A percentile compares a stretch with the other conserved stretches of the same genome.
phyloP scores from a whole-genome alignment of 2,797 vertebrate species.

The Lutjanus campechanus region DNA sequence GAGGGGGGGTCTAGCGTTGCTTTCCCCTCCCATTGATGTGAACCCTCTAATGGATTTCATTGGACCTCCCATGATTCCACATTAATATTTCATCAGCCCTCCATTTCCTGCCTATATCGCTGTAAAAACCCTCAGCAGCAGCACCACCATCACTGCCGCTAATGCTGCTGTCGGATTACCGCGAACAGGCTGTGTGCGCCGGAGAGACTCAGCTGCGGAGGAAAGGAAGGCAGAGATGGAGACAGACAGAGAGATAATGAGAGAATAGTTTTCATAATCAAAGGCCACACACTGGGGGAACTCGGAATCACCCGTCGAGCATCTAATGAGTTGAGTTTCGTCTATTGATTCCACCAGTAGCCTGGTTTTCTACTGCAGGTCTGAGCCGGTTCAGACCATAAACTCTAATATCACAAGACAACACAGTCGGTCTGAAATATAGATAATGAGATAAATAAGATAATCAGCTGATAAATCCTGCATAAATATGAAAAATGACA shows the following conservation, averaged over 20 bases:
- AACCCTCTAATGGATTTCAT: conserved; percentile 71
- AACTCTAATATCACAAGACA: neutral
- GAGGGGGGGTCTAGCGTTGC: neutral
- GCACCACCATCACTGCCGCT: neutral
- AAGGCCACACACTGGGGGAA: conserved; percentile 27
- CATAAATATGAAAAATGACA: neutral
- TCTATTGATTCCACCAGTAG: conserved; percentile 5
- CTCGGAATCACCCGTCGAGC: conserved; percentile 20
- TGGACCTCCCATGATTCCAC: conserved; percentile 67
- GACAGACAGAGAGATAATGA: conserved; percentile 17
- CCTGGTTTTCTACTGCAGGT: neutral
- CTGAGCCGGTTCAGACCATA: neutral
- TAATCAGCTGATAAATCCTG: neutral
- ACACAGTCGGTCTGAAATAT: neutral
- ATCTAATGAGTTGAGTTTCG: conserved; percentile 43
- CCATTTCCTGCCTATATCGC: conserved; percentile 67
- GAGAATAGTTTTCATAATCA: conserved; percentile 39
- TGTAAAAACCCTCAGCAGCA: conserved; percentile 43
- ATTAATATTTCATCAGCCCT: conserved; percentile 80
- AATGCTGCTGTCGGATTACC: conserved; percentile 44
- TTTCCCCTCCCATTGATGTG: conserved; percentile 67
- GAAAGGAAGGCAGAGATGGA: neutral
- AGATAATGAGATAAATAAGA: neutral
- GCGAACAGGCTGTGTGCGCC: conserved; percentile 25
- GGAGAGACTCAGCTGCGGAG: neutral